Conservation (phyloP, 2,888 invertebrate genomes). For the Chironomus tentans region DNA sequence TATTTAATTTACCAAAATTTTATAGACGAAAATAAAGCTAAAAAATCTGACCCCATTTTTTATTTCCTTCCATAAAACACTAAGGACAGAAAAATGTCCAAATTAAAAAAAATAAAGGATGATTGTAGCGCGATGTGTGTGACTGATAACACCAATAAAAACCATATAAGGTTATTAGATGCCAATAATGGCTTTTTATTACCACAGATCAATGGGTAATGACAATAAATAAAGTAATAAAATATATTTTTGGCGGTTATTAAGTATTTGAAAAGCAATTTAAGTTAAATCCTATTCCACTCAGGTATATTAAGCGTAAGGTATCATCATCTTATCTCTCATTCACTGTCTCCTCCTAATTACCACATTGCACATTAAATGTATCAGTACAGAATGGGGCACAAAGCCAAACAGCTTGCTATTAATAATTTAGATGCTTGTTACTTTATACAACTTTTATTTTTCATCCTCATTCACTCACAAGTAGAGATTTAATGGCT, state of each 20-base stretch:
- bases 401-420: neutral
- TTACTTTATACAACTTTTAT: neutral
- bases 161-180: neutral
- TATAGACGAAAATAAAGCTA: no score
- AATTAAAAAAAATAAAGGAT: neutral
- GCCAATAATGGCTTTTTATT: no score
- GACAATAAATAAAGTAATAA: no score
- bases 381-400: neutral
- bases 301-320: neutral
- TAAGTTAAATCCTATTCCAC: neutral
- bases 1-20: no score
- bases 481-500: conserved; percentile 10
- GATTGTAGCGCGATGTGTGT: neutral
- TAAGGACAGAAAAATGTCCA: neutral
- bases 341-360: neutral
- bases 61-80: neutral
- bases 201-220: no score
- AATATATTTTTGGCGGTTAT: no score
- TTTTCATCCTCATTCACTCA: neutral
- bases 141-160: neutral
- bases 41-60: no score
- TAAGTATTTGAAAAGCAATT: neutral
- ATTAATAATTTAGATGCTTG: conserved; percentile 16
- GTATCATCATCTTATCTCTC: neutral
- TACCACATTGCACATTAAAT: neutral